Evolutionary conservation across 2,797 vertebrate genomes (phyloP).

Genomic region (Phylloscopus collybita): DNA sequence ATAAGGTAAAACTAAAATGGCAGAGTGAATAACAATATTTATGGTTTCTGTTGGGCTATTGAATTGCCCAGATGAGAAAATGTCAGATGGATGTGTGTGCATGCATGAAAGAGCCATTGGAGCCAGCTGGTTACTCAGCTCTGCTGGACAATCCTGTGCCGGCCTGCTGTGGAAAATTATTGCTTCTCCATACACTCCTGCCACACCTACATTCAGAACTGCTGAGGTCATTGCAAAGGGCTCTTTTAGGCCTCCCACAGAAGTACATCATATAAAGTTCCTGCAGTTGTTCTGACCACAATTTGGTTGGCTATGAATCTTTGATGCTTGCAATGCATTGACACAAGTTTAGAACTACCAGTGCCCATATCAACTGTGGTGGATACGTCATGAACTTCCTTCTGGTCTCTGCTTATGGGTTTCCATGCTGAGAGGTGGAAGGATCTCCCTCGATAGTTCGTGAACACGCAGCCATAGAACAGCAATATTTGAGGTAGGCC

Average conservation of each 20-base stretch:
- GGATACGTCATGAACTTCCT: not conserved
- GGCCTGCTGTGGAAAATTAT: not conserved
- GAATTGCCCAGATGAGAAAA: not conserved
- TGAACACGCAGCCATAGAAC: not conserved
- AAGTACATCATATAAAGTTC: not conserved
- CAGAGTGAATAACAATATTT: not conserved
- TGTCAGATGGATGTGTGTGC: not conserved
- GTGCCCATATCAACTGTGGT: fast-evolving
- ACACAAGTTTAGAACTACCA: not conserved
- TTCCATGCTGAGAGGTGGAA: not conserved
- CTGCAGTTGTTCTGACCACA: not conserved
- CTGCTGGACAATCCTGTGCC: not conserved
- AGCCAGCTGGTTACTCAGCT: not conserved
- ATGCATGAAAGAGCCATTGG: not conserved
- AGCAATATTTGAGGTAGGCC: not conserved
- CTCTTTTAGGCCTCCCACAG: not conserved
- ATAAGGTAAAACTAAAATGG: not conserved
- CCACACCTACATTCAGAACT: not conserved
- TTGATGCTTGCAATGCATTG: fast-evolving
- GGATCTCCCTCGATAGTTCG: not conserved
- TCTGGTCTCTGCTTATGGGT: not conserved
- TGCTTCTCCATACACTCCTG: not conserved
- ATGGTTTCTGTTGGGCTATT: not conserved
- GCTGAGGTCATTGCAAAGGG: not conserved
- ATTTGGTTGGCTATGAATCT: not conserved